Evolutionary conservation across 1,140 invertebrate genomes (phyloP), one percentile per base, ranked within the genome.

Genomic region (Drosophila setifemur): DNA sequence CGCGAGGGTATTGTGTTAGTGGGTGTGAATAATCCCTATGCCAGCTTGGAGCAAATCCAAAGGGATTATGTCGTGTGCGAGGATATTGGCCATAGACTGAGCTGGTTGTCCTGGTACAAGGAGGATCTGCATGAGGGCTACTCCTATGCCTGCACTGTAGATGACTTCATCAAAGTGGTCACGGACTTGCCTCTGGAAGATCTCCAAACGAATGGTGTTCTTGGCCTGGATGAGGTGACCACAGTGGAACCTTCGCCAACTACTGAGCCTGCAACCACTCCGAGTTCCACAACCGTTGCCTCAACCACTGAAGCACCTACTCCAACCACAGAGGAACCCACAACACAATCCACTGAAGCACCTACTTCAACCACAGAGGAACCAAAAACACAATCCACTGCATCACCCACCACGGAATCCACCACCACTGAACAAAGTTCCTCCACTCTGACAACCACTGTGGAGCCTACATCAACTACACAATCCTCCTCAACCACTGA

Each of bases 61-160:
- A 48, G 73, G 0, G 91, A 91, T 21, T 89, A 92, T 66, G 82
- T 91, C 9, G 64, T 94, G 37, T 94, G 93, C 63, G 66, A 79
- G 4, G 91, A 93, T 85, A 88, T 93, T 45, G 90, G 91, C 2
- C 52, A 88, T 25, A 78, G 69, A 37, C 79, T 93, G 0, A 86
- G 79, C 7, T 94, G 93, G 92, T 50, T 93, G 1, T 70, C 66
- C 9, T 93, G 92, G 93, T 28, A 78, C 1, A 85, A 89, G 2
- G 76, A 92, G 35, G 90, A 93, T 71, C 90, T 93, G 19, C 89
- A 88, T 6, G 68, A 91, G 8, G 95, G 94, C 0, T 93, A 93
- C 69, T 93, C 92, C 4, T 95, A 95, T 77, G 94, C 93, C n/a
- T 95, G 94, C 76, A 90, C 91, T 1, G 91, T 95, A 8, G 88